These are phyloP conservation scores for Aspidoscelis tigris DNA, from an alignment of 2,113 vertebrate species.

Conservation along the genomic window DNA sequence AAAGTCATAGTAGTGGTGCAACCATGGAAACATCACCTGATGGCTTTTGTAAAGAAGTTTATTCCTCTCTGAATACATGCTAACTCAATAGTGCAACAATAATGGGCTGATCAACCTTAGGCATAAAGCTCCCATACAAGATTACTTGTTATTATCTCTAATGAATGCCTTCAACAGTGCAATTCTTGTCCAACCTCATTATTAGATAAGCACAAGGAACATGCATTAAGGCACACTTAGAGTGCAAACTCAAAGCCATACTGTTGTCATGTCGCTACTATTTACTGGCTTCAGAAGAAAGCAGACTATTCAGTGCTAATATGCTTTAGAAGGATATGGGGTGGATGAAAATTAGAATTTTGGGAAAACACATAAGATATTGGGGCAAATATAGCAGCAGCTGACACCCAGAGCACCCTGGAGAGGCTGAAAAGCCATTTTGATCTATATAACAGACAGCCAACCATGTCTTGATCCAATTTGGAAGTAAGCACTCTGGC, in stretches of 20 bases:
- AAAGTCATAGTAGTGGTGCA: constrained; percentile 62
- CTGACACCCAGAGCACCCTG: too few species aligned
- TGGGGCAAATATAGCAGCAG: too few species aligned
- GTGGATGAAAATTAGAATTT: constrained; percentile 32
- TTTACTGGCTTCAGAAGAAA: constrained; percentile 56
- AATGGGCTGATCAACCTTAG: constrained; percentile 54
- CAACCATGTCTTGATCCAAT: too few species aligned
- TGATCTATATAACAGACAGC: too few species aligned
- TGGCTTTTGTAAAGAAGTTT: constrained; percentile 65
- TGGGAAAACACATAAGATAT: neutral
- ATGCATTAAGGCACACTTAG: constrained; percentile 62
- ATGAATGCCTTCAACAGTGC: constrained; percentile 65
- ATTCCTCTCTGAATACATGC: constrained; percentile 55
- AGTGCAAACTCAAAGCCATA: constrained; percentile 60
- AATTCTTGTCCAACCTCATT: constrained; percentile 65
- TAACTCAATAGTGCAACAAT: constrained; percentile 30
- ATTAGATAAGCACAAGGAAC: constrained; percentile 65
- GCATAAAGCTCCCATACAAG: constrained; percentile 58
- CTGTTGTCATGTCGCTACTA: constrained; percentile 58
- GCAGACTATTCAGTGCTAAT: constrained; percentile 32
- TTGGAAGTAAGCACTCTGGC: too few species aligned
- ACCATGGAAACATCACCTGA: constrained; percentile 77
- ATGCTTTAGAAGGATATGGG: constrained; percentile 15
- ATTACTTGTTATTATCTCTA: constrained; percentile 67
- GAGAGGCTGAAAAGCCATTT: too few species aligned